Conservation (phyloP, 30 jellyfish, hydroid and myxozoan species). For the Turritopsis dohrnii region DNA sequence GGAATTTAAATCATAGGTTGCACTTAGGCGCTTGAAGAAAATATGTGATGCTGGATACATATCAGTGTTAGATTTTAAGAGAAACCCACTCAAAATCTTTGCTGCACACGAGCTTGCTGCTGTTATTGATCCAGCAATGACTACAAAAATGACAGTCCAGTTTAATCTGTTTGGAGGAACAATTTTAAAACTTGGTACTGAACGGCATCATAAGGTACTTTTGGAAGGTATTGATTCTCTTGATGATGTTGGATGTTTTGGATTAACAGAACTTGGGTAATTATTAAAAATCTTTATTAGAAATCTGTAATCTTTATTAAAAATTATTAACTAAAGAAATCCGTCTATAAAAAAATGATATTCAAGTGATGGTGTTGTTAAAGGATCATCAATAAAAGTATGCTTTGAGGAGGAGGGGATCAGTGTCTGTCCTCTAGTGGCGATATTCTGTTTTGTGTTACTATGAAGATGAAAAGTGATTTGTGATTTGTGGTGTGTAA, state of each 20-base stretch:
- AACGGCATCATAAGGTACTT: constrained; percentile 66
- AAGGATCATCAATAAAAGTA: too few species aligned
- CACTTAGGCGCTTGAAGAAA: constrained; percentile 66
- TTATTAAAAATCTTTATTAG: background rate
- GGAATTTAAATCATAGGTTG: constrained; percentile 23
- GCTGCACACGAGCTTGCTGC: constrained; percentile 95
- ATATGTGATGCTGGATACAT: constrained; percentile 89
- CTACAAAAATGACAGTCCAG: constrained; percentile 93
- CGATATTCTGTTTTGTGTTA: too few species aligned
- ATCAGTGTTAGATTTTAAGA: constrained; percentile 69
- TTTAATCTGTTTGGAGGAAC: constrained; percentile 90
- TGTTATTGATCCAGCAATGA: constrained; percentile 86
- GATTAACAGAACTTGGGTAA: constrained; percentile 76
- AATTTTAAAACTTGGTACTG: constrained; percentile 78
- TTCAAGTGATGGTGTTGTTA: too few species aligned
- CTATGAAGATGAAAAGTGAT: too few species aligned
- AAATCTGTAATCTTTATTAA: too few species aligned
- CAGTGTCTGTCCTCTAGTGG: too few species aligned
- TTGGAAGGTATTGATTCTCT: constrained; percentile 69
- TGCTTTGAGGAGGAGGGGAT: too few species aligned
- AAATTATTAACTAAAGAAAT: too few species aligned
- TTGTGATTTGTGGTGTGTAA: too few species aligned
- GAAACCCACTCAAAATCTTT: constrained; percentile 73
- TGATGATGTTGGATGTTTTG: constrained; percentile 88
- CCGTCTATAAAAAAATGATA: too few species aligned